Conservation (phyloP, 2,113 vertebrate species). For the Salvelinus sp. region DNA sequence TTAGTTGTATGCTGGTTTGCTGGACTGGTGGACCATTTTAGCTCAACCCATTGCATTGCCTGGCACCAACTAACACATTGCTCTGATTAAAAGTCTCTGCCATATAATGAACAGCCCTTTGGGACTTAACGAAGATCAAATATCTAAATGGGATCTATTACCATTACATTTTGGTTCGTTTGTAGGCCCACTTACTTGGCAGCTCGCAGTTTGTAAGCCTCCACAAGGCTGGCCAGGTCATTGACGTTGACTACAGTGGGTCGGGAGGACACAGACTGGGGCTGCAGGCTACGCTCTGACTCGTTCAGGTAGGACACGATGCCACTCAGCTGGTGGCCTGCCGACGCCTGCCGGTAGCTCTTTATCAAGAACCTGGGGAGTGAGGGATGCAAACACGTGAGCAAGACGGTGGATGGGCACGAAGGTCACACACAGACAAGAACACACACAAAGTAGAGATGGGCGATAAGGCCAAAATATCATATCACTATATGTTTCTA, state of each 20-base stretch:
- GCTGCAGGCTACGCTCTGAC: conserved; percentile 78
- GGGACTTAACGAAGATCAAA: too few species aligned
- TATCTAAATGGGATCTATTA: too few species aligned
- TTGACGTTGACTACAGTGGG: conserved; percentile 73
- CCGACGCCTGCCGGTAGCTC: conserved; percentile 83
- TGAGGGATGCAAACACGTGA: not conserved
- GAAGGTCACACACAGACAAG: too few species aligned
- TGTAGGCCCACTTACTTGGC: conserved; percentile 74
- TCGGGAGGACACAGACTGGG: conserved; percentile 81
- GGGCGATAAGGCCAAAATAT: too few species aligned
- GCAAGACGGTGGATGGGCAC: not conserved
- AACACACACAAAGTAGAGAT: not conserved
- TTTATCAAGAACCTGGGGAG: conserved; percentile 87
- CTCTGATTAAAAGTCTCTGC: too few species aligned
- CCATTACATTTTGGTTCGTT: too few species aligned
- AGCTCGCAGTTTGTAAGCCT: conserved; percentile 88
- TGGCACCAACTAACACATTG: too few species aligned
- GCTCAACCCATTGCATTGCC: too few species aligned
- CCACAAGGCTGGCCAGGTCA: conserved; percentile 79
- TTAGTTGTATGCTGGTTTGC: too few species aligned
- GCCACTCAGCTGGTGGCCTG: conserved; percentile 83
- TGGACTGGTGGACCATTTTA: too few species aligned
- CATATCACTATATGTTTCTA: too few species aligned
- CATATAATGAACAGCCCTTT: too few species aligned
- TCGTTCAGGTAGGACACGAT: conserved; percentile 93